A percentile compares a stretch with the other conserved stretches of the same genome.
Conservation (phyloP, 2,797 vertebrate genomes). For the Delichon dasypus region DNA sequence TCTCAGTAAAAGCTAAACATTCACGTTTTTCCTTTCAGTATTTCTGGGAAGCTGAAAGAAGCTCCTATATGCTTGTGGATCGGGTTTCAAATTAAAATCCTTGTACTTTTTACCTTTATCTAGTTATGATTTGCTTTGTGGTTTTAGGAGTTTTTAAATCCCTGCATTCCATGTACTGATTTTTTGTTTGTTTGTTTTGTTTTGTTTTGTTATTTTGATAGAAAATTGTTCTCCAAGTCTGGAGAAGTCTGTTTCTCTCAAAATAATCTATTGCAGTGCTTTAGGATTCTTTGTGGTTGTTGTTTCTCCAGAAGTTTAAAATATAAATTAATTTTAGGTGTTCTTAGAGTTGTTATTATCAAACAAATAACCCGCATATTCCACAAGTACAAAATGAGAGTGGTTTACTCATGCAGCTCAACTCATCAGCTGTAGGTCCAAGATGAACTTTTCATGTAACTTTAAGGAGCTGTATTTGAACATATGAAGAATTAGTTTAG, state of each 20-base stretch:
- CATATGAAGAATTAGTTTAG: background rate
- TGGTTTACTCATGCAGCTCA: background rate
- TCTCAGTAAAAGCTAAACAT: background rate
- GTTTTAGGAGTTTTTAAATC: background rate
- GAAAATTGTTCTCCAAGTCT: slow-evolving; percentile 40
- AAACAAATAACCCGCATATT: background rate
- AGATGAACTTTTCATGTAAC: background rate
- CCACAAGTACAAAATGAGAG: background rate
- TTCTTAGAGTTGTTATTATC: background rate
- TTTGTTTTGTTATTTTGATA: slow-evolving; percentile 13
- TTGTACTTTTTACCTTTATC: background rate
- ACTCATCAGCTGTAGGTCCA: background rate
- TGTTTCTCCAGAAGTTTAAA: slow-evolving; percentile 71
- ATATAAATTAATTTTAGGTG: background rate
- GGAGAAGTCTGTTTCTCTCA: slow-evolving; percentile 64
- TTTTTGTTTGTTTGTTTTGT: background rate
- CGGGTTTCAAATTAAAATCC: background rate
- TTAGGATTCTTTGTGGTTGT: slow-evolving; percentile 73
- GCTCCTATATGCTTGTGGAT: background rate
- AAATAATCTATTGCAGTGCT: slow-evolving; percentile 60
- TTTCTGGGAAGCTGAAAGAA: background rate
- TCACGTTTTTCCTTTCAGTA: background rate
- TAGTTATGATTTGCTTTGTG: background rate
- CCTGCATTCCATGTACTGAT: background rate
- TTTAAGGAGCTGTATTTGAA: background rate